Evolutionary conservation across 1,140 invertebrate species (phyloP).

Genomic region (Macrobrachium nipponense): DNA sequence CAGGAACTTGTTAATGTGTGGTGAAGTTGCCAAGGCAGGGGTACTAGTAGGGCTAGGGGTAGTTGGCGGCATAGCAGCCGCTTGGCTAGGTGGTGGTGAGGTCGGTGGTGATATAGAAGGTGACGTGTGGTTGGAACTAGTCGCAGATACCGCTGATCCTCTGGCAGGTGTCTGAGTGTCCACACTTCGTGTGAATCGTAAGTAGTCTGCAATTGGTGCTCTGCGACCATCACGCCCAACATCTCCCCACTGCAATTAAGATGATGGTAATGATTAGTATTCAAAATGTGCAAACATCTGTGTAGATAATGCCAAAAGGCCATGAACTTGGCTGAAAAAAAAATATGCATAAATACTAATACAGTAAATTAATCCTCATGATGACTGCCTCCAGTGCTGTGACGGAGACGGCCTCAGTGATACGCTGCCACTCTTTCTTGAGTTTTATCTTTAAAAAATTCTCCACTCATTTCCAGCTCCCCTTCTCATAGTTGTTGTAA

Average conservation of each 20-base stretch:
- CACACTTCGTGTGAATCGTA: conserved; percentile 78
- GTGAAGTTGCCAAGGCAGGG: conserved; percentile 77
- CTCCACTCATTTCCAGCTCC: too few relatives aligned
- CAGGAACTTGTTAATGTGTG: conserved; percentile 85
- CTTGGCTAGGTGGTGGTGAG: conserved; percentile 50
- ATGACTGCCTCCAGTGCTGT: too few relatives aligned
- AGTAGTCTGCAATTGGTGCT: conserved; percentile 82
- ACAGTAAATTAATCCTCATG: too few relatives aligned
- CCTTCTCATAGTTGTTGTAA: too few relatives aligned
- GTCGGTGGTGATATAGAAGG: conserved; percentile 72
- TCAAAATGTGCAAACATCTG: conserved; percentile 20
- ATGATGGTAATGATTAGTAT: too few relatives aligned
- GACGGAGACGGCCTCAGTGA: too few relatives aligned
- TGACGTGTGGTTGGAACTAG: conserved; percentile 70
- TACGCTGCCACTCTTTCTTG: too few relatives aligned
- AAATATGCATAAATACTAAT: too few relatives aligned
- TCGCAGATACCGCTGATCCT: conserved; percentile 42
- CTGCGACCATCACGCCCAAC: conserved; percentile 86
- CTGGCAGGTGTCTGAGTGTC: conserved; percentile 84
- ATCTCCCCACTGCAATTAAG: conserved; percentile 66
- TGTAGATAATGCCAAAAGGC: too few relatives aligned
- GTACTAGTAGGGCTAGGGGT: conserved; percentile 66
- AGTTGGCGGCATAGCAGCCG: conserved; percentile 68
- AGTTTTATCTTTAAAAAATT: too few relatives aligned
- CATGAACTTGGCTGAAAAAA: too few relatives aligned